Evolutionary conservation across 1,140 invertebrate species (phyloP), one percentile per base, ranked within the genome.

Genomic region (Bombus sylvicola): DNA sequence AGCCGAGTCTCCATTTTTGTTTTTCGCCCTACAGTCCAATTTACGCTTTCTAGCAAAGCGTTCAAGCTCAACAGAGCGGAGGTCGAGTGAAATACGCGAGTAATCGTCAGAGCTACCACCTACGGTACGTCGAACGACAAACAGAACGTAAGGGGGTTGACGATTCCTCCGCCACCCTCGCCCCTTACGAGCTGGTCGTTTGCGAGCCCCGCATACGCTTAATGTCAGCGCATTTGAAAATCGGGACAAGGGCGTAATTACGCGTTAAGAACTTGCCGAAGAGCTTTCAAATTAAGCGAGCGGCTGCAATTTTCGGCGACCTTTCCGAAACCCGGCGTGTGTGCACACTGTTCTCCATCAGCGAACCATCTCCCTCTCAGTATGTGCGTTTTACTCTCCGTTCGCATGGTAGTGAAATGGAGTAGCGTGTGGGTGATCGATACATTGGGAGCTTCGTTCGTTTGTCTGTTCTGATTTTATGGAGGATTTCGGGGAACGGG

Each of bases 241-340:
- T 85, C 83, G 66, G 83, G 83, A 85, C 83, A 85, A 85, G 83
- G 78, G 83, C 78, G 83, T 85, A 85, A 85, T 85, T 81, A 74
- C 83, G 83, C 78, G 83, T 85, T 85, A 81, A 74, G 83, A 81
- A 85, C 57, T 74, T 62, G 78, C 6, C 78, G 78, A 81, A 85
- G 83, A 78, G 88, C 81, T 89, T 74, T 81, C 43, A 74, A 85
- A 85, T 85, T 81, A 85, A 81, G 83, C 78, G 69, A 85, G 69
- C 83, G 69, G 57, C 69, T 74, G 83, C 83, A 81, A 81, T 81
- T 85, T 81, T 81, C 78, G 66, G 77, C 76, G 75, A 62, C 53
- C 47, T 68, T 66, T 83, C 37, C 74, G 81, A 78, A 25, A 75
- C 6, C 28, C 28, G 2, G 28, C 57, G 57, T 62, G 37, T 71